phyloP scores from a whole-genome alignment of 2,113 vertebrate genomes.

The Phasianus colchicus region DNA sequence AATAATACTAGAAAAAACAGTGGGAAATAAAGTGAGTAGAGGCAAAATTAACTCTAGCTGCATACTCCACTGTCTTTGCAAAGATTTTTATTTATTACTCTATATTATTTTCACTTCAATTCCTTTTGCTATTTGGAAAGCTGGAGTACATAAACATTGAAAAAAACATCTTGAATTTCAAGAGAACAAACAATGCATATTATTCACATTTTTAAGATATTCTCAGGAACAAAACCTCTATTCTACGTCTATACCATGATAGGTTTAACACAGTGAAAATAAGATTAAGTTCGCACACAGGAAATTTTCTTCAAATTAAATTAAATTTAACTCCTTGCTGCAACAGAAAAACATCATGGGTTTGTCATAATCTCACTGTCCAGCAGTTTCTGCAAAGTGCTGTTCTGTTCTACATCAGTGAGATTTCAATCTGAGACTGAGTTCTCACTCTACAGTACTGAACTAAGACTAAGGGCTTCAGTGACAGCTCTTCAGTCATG shows the following conservation, averaged over 20 bases:
- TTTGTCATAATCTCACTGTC: neutral
- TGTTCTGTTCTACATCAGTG: neutral
- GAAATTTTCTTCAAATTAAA: neutral
- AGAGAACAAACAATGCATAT: neutral
- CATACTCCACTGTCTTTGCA: neutral
- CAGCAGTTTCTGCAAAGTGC: neutral
- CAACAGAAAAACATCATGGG: neutral
- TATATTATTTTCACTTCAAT: neutral
- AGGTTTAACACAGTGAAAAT: neutral
- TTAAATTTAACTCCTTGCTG: neutral
- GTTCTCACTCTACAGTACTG: neutral
- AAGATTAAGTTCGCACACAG: neutral
- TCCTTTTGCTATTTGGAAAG: neutral
- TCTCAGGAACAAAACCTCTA: neutral
- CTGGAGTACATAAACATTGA: neutral
- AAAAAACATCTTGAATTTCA: neutral
- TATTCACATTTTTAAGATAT: neutral
- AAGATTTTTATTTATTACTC: accelerated
- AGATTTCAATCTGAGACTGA: neutral
- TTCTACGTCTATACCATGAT: neutral
- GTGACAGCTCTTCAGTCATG: neutral
- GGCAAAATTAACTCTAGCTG: neutral
- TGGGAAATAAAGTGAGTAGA: neutral
- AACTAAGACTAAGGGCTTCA: neutral
- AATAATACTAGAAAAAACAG: slow-evolving; percentile 7